Percentiles rank a stretch among this genome's conserved stretches.
Evolutionary conservation across 1,140 invertebrate genomes (phyloP).

Genomic region (Drosophila pruinosa): DNA sequence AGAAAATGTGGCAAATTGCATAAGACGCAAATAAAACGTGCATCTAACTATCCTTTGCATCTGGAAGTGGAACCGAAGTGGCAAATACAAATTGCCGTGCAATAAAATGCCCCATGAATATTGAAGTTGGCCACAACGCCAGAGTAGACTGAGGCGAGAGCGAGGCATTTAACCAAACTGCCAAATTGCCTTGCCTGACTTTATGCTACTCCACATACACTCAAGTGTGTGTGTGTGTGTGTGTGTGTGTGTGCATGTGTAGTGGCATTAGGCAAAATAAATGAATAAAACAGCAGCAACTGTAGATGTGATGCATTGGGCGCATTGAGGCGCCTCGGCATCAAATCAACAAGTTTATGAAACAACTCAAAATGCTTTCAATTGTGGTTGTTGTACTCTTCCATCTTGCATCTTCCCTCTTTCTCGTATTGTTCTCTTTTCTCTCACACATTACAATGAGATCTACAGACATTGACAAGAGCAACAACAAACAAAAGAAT

Average conservation of each 20-base stretch:
- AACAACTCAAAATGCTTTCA: not conserved
- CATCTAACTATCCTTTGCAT: slow-evolving; percentile 59
- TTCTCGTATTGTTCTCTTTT: not conserved
- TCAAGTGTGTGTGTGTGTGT: not conserved
- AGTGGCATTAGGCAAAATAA: slow-evolving; percentile 65
- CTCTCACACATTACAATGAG: slow-evolving; percentile 41
- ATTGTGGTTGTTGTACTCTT: slow-evolving; percentile 2
- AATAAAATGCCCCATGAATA: slow-evolving; percentile 66
- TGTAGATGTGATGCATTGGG: slow-evolving; percentile 21
- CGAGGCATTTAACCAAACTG: slow-evolving; percentile 53
- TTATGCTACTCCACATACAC: slow-evolving; percentile 5
- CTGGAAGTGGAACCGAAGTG: slow-evolving; percentile 11
- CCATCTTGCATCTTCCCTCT: not conserved
- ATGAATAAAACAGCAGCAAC: slow-evolving; percentile 37
- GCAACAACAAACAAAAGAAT: slow-evolving; percentile 40
- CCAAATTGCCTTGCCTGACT: slow-evolving; percentile 56
- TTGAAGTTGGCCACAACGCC: slow-evolving; percentile 10
- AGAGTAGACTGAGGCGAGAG: slow-evolving; percentile 14
- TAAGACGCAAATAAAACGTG: slow-evolving; percentile 62
- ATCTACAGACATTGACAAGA: slow-evolving; percentile 23
- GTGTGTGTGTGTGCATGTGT: slow-evolving; percentile 29
- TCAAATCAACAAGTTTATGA: slow-evolving; percentile 59
- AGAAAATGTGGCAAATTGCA: slow-evolving; percentile 48
- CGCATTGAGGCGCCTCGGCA: slow-evolving; percentile 35
- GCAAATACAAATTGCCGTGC: slow-evolving; percentile 40